Evolutionary conservation across 2,797 vertebrate species (phyloP), one percentile per base, ranked within the genome.

Genomic region (Lagodon rhomboides): DNA sequence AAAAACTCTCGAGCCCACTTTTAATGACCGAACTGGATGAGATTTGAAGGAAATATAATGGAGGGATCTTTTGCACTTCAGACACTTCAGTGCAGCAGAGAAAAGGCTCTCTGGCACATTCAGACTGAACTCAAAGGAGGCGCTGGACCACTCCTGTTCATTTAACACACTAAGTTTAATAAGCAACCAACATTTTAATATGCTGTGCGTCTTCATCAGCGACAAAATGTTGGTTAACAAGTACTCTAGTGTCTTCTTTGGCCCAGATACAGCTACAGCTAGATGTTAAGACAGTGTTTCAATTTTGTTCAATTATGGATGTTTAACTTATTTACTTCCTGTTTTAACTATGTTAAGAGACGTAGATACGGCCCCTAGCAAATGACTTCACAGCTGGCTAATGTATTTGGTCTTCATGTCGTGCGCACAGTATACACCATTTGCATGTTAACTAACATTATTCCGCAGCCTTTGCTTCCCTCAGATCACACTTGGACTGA

Each of bases 301-400:
- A 50, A 18, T 83, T 80, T 77, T 54, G 68, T 79, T 82, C 71
- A 67, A 84, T 88, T 84, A 85, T 69, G 23, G 60, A 88, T 84
- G 68, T 63, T 76, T 56, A 77, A 73, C 34, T 74, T 85, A 65
- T 80, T 87, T 86, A 27, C 25, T 55, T 68, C 73, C 34, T 73
- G 46, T 68, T 80, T 75, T 72, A 79, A 68, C 22, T 76, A 73
- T 53, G 41, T 77, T 84, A 70, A 61, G 18, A 62, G 53, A 86
- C 22, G 41, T 73, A 76, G 15, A 76, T 84, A 76, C 18, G 41
- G 71, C 87, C 72, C 49, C 77, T 13, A 66, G 84, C 67, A 75
- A 85, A 84, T 55, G 13, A 71, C 63, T 65, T 47, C 68, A 23
- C 76, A 89, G 82, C 55, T 79, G 73, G 74, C 59, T 68, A 77